phyloP scores from a whole-genome alignment of 2,888 invertebrate species.

The Strigamia crassipes region DNA sequence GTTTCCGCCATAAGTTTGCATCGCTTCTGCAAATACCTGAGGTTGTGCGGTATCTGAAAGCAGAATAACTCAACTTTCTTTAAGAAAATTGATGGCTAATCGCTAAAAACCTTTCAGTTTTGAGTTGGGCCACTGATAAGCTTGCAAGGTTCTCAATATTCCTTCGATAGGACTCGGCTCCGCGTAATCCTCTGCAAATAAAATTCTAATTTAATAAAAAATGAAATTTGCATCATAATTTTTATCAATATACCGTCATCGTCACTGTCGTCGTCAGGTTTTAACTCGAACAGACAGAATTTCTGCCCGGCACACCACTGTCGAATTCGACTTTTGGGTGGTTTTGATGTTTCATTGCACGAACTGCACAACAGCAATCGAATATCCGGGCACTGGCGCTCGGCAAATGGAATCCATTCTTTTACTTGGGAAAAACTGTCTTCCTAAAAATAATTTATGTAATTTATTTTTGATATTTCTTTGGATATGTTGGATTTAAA shows the following conservation, averaged over 20 bases:
- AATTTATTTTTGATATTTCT: conserved; percentile 27
- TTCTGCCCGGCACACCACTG: conserved; percentile 71
- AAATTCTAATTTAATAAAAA: background rate
- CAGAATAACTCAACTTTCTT: too few species aligned
- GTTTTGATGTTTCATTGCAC: conserved; percentile 57
- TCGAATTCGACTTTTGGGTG: background rate
- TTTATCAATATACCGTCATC: conserved; percentile 59
- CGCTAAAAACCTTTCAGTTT: conserved; percentile 66
- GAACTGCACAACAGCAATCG: conserved; percentile 66
- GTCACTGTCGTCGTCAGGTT: conserved; percentile 62
- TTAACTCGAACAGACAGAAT: conserved; percentile 72
- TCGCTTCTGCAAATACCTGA: background rate
- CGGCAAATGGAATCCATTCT: conserved; percentile 61
- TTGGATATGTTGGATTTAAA: background rate
- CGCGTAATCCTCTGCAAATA: conserved; percentile 62
- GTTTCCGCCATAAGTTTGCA: background rate
- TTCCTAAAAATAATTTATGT: conserved; percentile 55
- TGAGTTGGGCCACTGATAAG: conserved; percentile 75
- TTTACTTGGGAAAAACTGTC: conserved; percentile 59
- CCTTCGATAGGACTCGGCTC: conserved; percentile 70
- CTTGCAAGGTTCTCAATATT: conserved; percentile 71
- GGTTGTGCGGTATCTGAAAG: background rate
- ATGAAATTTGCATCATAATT: too few species aligned
- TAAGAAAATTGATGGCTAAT: background rate
- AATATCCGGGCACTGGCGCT: conserved; percentile 64